These are phyloP conservation scores for Zygothrica quintamaculata DNA, from an alignment of 2,888 invertebrate genomes.

Conservation along the genomic window DNA sequence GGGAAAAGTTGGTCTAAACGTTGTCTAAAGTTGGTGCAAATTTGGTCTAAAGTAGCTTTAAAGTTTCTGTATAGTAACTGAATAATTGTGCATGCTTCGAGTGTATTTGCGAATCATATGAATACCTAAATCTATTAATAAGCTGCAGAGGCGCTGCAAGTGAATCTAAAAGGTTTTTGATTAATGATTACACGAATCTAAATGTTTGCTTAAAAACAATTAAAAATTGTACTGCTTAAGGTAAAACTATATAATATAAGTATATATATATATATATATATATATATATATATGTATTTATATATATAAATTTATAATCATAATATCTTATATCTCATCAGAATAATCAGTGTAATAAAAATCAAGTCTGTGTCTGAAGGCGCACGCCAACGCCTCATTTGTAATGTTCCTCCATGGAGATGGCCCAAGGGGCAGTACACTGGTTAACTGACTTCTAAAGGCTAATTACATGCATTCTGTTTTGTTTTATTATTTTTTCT, in stretches of 20 bases:
- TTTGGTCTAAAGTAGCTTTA: no score
- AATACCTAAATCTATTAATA: constrained; percentile 1
- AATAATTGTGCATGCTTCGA: no score
- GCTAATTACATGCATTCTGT: constrained; percentile 44
- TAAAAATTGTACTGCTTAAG: constrained; percentile 43
- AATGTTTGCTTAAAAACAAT: constrained; percentile 72
- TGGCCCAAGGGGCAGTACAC: constrained; percentile 2
- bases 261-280: no score
- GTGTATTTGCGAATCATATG: no score
- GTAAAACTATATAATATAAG: no score
- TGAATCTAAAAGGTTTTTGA: constrained; percentile 20
- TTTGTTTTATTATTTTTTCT: constrained; percentile 28
- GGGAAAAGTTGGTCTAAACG: no score
- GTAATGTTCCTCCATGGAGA: constrained; percentile 67
- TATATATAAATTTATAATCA: constrained; percentile 44
- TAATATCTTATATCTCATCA: constrained; percentile 33
- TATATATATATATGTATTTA: no score
- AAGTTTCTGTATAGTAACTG: no score
- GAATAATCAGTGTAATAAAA: constrained; percentile 33
- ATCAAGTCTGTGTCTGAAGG: constrained; percentile 22
- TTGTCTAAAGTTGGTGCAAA: no score
- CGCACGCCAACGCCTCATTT: constrained; percentile 81
- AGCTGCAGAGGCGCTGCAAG: constrained; percentile 5
- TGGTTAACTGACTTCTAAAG: constrained; percentile 17
- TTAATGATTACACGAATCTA: constrained; percentile 55